Conservation (phyloP, 2,113 vertebrate species). For the Corvus hawaiiensis region DNA sequence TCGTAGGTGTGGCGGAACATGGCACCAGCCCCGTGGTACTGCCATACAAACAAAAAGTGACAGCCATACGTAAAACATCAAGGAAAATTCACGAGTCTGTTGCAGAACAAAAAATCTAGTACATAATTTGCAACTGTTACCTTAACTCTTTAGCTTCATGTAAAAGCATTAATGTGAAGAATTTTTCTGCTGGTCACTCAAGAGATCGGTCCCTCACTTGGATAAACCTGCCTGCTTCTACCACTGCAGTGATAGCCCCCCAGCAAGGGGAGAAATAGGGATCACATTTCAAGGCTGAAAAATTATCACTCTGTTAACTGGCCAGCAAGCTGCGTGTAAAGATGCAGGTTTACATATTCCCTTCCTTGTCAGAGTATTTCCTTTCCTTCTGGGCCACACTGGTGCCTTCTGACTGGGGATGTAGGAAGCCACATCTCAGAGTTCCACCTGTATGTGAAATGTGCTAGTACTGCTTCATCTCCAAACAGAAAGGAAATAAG, state of each 20-base stretch:
- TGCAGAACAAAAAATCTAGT: not conserved
- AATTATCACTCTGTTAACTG: not conserved
- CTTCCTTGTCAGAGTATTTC: not conserved
- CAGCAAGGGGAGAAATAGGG: not conserved
- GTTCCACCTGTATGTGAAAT: not conserved
- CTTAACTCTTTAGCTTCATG: not conserved
- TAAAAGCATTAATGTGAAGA: not conserved
- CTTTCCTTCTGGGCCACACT: not conserved
- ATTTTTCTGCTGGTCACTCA: not conserved
- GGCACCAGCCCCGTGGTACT: constrained; percentile 96
- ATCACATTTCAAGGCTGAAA: not conserved
- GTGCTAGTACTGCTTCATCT: not conserved
- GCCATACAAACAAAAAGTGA: not conserved
- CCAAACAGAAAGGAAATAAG: not conserved
- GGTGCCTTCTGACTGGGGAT: not conserved
- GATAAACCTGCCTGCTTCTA: not conserved
- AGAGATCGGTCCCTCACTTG: not conserved
- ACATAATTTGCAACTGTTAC: not conserved
- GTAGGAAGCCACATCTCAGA: not conserved
- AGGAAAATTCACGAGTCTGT: not conserved
- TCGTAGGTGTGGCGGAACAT: constrained; percentile 94
- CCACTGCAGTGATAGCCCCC: not conserved
- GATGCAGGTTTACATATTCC: not conserved
- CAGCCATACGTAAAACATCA: not conserved
- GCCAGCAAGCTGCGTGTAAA: not conserved